Evolutionary conservation across 1,140 invertebrate species (phyloP), one percentile per base, ranked within the genome.

Genomic region (Leptopilina boulardi): DNA sequence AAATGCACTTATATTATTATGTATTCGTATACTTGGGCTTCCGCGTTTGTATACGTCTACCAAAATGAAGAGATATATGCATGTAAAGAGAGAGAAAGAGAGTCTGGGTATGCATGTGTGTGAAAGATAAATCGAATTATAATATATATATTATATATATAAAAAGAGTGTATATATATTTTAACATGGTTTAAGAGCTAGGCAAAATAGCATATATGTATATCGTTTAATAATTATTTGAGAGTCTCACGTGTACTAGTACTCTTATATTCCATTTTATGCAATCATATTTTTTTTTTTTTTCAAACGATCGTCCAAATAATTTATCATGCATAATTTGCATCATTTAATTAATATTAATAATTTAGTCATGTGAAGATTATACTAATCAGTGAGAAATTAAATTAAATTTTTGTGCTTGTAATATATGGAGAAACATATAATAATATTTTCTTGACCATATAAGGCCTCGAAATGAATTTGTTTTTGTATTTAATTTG

Each of bases 221-320:
- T 82, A 82, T 79, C 70, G 73, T 78, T 80, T 77, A 66, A 77
- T 30, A 66, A 59, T 30, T 66, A 79, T 79, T 54, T 38, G 76
- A 81, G 80, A 82, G 81, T 82, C 81, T 82, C 76, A 82, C 70
- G 75, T 76, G 77, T 80, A 80, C 74, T 80, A 78, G 70, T 66
- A 79, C 70, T 79, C 56, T 75, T 78, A n/a, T 75, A 77, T 73
- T 79, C 51, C 77, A 34, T 59, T 51, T 59, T 56, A 34, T 74
- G 54, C 56, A 66, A 66, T 66, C 56, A 59, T 56, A 5, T 75
- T 66, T 30, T 11, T 38, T 56, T 13, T 75, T 66, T 30, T 11
- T 38, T 38, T 38, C 34, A 38, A 34, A 42, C 15, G 26, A 75
- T 66, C 38, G 73, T 75, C 47, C 44, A 56, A 75, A 38, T 59